These are phyloP conservation scores for Acanthosoma haemorrhoidale DNA, from an alignment of 2,888 invertebrate species.

Conservation along the genomic window DNA sequence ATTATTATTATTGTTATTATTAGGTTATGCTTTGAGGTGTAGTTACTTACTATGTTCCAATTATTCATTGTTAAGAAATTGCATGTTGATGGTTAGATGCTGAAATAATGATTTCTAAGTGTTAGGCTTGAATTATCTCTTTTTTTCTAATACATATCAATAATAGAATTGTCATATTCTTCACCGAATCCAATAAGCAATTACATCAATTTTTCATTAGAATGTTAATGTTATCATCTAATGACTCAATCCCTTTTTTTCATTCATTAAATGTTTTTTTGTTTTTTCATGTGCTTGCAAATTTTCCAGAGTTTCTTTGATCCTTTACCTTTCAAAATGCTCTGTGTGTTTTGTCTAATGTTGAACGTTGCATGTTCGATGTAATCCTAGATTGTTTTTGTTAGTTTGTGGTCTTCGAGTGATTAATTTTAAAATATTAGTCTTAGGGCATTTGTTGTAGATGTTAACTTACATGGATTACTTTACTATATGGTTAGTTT, in stretches of 20 bases:
- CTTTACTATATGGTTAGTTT: no score
- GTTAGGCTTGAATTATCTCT: background rate
- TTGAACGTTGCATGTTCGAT: conserved; percentile 7
- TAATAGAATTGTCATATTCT: background rate
- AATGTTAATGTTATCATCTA: background rate
- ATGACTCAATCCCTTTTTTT: background rate
- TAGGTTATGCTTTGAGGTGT: conserved; percentile 1
- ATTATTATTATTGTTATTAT: no score
- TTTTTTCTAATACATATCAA: background rate
- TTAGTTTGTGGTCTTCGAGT: no score
- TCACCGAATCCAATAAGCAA: background rate
- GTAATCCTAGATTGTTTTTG: background rate
- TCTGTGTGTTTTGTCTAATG: background rate
- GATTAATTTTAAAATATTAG: no score
- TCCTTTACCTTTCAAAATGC: background rate
- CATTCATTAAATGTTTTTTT: background rate
- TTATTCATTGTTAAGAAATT: background rate
- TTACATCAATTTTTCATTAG: background rate
- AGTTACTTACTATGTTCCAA: background rate
- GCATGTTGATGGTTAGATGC: background rate
- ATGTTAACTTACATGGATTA: no score
- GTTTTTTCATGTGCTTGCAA: background rate
- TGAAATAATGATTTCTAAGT: background rate
- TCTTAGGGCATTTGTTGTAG: no score
- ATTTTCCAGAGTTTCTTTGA: background rate